These are phyloP conservation scores for Sphinx pinastri DNA, from an alignment of 2,888 invertebrate species.

Conservation along the genomic window DNA sequence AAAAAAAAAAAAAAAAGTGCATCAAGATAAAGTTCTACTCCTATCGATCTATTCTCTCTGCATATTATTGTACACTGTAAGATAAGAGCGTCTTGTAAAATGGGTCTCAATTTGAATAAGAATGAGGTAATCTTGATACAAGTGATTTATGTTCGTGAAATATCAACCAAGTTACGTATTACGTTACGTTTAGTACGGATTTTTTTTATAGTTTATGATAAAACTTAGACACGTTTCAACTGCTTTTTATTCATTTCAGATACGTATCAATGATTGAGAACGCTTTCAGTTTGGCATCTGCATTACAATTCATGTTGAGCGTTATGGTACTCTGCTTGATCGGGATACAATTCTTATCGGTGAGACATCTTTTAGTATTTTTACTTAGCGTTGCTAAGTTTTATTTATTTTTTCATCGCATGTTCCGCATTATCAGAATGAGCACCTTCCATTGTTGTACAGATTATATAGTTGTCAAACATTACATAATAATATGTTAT, in stretches of 20 bases:
- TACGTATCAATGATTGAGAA: conserved; percentile 78
- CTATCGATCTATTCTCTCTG: neutral
- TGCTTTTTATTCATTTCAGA: conserved; percentile 53
- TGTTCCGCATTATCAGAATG: no score
- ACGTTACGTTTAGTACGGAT: neutral
- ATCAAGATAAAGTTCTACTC: neutral
- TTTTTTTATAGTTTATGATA: conserved; percentile 17
- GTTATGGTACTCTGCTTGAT: conserved; percentile 79
- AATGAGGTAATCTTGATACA: conserved; percentile 13
- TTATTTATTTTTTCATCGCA: no score
- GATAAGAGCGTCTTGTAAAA: conserved; percentile 25
- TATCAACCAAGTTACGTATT: conserved; percentile 3
- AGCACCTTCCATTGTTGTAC: no score
- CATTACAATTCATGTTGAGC: conserved; percentile 79
- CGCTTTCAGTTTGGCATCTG: conserved; percentile 78
- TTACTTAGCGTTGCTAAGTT: neutral
- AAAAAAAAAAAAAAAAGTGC: no score
- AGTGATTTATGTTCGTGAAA: conserved; percentile 18
- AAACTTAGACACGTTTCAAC: conserved; percentile 9
- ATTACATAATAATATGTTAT: no score
- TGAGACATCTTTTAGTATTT: conserved; percentile 41
- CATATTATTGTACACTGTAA: conserved; percentile 5
- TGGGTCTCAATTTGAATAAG: conserved; percentile 9
- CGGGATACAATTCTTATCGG: conserved; percentile 78
- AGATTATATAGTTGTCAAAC: no score